These are phyloP conservation scores for Kryptopterus vitreolus DNA, from an alignment of 2,797 vertebrate species.

Conservation along the genomic window DNA sequence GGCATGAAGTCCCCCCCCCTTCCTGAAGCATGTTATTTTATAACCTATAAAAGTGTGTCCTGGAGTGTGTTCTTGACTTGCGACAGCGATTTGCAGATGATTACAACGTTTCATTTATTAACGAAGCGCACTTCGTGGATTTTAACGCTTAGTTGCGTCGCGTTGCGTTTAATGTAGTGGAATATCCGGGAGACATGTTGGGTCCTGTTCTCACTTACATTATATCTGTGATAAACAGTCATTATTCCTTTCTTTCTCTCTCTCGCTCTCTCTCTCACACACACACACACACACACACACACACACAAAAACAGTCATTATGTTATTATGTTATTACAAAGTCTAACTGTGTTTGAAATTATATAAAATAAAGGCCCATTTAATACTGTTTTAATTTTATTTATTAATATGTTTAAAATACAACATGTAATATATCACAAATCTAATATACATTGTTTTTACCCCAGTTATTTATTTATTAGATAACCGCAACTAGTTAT, in stretches of 20 bases:
- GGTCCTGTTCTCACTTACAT: not conserved
- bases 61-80: not conserved
- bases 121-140: not conserved
- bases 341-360: not conserved
- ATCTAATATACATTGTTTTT: not conserved
- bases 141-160: not conserved
- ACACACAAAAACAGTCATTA: not conserved
- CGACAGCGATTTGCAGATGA: not conserved
- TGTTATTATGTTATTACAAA: not conserved
- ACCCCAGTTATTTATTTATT: not conserved
- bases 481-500: not conserved
- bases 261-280: not conserved
- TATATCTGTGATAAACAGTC: not conserved
- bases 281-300: not conserved
- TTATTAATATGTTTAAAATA: not conserved
- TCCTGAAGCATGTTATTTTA: too few relatives aligned
- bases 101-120: not conserved
- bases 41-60: too few relatives aligned
- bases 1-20: not conserved
- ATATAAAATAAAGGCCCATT: not conserved
- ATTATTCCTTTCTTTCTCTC: not conserved
- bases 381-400: not conserved
- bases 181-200: not conserved
- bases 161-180: not conserved
- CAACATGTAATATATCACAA: not conserved